These are phyloP conservation scores for Chromobotia macracanthus DNA, from an alignment of 2,797 vertebrate genomes.

Conservation along the genomic window DNA sequence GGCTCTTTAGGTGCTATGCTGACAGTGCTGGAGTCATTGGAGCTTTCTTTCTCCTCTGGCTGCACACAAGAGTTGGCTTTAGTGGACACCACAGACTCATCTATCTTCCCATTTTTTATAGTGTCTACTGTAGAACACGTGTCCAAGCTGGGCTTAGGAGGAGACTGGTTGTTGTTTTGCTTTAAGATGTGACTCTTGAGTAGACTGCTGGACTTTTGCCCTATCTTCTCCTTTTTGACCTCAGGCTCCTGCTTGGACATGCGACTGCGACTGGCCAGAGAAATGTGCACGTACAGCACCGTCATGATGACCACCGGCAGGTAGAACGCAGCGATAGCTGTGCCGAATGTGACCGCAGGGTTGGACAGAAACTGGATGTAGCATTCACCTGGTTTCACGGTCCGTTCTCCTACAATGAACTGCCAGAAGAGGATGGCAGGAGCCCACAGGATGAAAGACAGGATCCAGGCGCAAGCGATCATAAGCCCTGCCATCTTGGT, in stretches of 20 bases:
- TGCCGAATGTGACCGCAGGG: constrained; percentile 93
- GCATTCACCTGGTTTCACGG: constrained; percentile 76
- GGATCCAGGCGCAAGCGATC: constrained; percentile 78
- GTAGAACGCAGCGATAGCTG: constrained; percentile 97
- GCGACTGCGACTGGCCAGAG: constrained; percentile 93
- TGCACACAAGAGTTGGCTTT: constrained; percentile 70
- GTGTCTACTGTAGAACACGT: constrained; percentile 74
- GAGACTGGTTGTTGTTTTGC: constrained; percentile 84
- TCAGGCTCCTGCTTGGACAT: constrained; percentile 87
- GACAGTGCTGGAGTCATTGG: constrained; percentile 94
- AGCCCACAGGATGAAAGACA: constrained; percentile 97
- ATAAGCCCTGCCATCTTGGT: constrained; percentile 99
- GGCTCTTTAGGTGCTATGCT: constrained; percentile 87
- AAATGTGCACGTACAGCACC: constrained; percentile 95
- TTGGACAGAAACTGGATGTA: constrained; percentile 98
- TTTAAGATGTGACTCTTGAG: constrained; percentile 86
- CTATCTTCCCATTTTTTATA: constrained; percentile 86
- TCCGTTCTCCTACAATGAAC: constrained; percentile 79
- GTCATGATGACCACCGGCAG: constrained; percentile 98
- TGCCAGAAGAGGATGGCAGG: constrained; percentile 96
- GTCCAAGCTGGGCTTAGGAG: constrained; percentile 76
- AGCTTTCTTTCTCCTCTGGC: constrained; percentile 91
- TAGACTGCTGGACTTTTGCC: constrained; percentile 76
- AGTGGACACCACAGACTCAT: constrained; percentile 67
- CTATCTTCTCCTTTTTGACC: constrained; percentile 82